Conservation (phyloP, 2,888 invertebrate species). For the Eupithecia abbreviata region DNA sequence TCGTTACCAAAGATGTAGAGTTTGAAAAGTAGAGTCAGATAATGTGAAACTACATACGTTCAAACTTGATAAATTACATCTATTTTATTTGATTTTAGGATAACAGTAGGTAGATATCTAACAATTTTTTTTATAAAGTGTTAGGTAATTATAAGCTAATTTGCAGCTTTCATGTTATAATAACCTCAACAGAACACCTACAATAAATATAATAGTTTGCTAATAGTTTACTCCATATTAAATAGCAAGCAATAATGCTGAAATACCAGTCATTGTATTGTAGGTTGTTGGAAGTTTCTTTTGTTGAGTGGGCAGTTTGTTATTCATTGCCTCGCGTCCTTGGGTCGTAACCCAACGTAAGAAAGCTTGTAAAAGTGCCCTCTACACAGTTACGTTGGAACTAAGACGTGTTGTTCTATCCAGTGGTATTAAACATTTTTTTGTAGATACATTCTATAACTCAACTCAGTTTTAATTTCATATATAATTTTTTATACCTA, state of each 20-base stretch:
- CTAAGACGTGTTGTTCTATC: neutral
- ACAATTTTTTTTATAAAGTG: no score
- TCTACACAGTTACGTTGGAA: slow-evolving; percentile 16
- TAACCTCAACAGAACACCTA: neutral
- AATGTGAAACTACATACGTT: neutral
- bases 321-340: slow-evolving; percentile 12
- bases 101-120: no score
- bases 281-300: neutral
- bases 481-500: neutral
- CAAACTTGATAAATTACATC: no score
- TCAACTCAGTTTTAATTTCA: neutral
- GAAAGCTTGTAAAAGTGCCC: slow-evolving; percentile 23
- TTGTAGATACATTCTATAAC: neutral
- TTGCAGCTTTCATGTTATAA: no score
- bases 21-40: neutral
- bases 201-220: neutral
- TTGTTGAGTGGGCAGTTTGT: neutral
- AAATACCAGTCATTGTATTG: neutral
- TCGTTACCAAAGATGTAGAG: neutral
- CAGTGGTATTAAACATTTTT: slow-evolving; percentile 52
- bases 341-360: slow-evolving; percentile 9
- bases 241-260: neutral
- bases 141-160: no score
- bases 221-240: neutral
- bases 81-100: no score